Base-by-base conservation (phyloP, 2,113 vertebrate genomes). In the Verasper variegatus region DNA sequence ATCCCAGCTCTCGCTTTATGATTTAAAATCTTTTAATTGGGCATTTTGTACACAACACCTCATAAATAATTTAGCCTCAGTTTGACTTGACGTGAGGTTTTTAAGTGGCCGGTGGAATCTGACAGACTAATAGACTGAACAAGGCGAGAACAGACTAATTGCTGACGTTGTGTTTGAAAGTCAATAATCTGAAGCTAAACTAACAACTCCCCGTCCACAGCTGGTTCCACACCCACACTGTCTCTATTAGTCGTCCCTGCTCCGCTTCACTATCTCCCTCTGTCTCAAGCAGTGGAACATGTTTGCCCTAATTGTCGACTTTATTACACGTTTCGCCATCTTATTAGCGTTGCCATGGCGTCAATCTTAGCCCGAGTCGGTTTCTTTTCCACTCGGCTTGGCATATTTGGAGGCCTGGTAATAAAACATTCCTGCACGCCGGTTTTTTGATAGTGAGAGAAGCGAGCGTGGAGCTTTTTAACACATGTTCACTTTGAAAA, bases 401-500 rank as follows among this genome's bases (percentile, higher is more conserved):
- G 89, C 87, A 77, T 90, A 88, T 91, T 91, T 79, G 90, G 85
- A 80, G 78, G 74, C 84, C 76, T 55, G 67, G 86, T 94, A 93
- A 94, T 94, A 94, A 94, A 92, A 83, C 90, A 82, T 92, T 91
- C 93, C 91, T 81, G 83, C 86, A 71, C 76, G 73, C 82, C 31
- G 76, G 76, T 56, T 76, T 68, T 71, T 84, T 92, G 92, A 94
- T 94, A 92, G 92, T 66, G 71, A 89, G 70, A 88, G 91, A 89
- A 88, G 86, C 65, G 23, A 85, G 86, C 85, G 83, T 91, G 85
- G 51, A 90, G 89, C 91, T 92, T 91, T 89, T 84, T 90, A 93
- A 94, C 93, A 93, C 85, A 65, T 93, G 94, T 94, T 94, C 92
- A 88, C 92, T 94, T 94, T 94, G 94, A 94, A 95, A 95, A 95